Percentiles rank a stretch among this genome's conserved stretches.
phyloP scores from a whole-genome alignment of 2,888 invertebrate species.

The Andrena flavipes region DNA sequence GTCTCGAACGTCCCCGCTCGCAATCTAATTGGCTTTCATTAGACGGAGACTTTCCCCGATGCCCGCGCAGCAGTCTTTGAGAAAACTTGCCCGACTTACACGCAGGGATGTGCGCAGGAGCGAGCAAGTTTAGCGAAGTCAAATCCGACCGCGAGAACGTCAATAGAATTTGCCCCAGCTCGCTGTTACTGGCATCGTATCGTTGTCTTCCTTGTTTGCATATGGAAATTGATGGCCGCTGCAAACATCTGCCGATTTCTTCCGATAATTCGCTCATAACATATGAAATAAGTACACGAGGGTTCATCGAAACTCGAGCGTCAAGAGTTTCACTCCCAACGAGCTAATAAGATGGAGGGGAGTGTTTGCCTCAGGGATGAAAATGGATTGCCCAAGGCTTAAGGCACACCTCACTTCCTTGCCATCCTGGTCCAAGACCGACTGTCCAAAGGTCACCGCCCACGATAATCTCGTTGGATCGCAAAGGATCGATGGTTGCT shows the following conservation, averaged over 20 bases:
- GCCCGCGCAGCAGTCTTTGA: slow-evolving; percentile 37
- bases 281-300: no score
- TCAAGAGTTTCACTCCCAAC: no score
- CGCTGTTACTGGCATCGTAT: slow-evolving; percentile 33
- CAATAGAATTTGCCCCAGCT: slow-evolving; percentile 43
- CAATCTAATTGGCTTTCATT: slow-evolving; percentile 41
- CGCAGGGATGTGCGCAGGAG: background rate
- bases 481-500: background rate
- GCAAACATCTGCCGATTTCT: slow-evolving; percentile 39
- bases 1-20: slow-evolving; percentile 3
- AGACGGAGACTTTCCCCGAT: slow-evolving; percentile 31
- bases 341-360: no score
- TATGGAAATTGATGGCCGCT: slow-evolving; percentile 43
- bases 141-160: slow-evolving; percentile 51
- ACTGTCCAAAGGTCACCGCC: no score
- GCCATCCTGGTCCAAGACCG: no score
- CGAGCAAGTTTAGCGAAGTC: slow-evolving; percentile 28
- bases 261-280: slow-evolving; percentile 16
- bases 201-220: slow-evolving; percentile 35
- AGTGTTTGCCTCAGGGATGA: no score
- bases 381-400: no score
- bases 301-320: no score
- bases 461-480: no score
- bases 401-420: no score
- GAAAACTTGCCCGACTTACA: slow-evolving; percentile 17